Percentiles rank a stretch among this genome's conserved stretches.
Evolutionary conservation across 1,140 invertebrate species (phyloP).

Genomic region (Drosophila burlai): DNA sequence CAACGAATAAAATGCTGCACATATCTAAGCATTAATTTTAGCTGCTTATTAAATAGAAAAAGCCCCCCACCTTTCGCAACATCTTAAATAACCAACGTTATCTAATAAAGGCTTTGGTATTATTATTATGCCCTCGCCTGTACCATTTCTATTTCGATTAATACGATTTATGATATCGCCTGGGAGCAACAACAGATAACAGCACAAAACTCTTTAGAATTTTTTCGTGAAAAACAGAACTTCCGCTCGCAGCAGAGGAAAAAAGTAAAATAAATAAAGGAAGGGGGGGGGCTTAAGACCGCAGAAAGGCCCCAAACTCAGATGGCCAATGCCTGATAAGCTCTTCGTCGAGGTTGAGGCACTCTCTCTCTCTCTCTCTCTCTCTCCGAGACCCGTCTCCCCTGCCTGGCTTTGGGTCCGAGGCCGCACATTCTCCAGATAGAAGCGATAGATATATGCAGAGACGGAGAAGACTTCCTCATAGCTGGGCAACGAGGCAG

Average conservation of each 20-base stretch:
- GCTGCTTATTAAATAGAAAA: no score
- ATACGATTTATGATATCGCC: slow-evolving; percentile 32
- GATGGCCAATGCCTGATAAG: slow-evolving; percentile 31
- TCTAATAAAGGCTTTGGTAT: background rate
- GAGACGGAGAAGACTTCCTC: slow-evolving; percentile 55
- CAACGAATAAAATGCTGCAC: no score
- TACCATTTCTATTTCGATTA: slow-evolving; percentile 8
- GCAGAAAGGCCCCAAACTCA: slow-evolving; percentile 27
- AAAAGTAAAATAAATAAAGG: slow-evolving; percentile 1
- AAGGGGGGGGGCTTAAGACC: background rate
- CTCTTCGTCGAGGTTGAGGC: slow-evolving; percentile 12
- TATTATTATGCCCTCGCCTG: background rate
- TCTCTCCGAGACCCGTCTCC: slow-evolving; percentile 3
- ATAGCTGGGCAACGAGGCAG: slow-evolving; percentile 34
- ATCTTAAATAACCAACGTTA: background rate
- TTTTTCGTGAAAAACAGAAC: slow-evolving; percentile 29
- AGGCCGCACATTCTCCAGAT: slow-evolving; percentile 41
- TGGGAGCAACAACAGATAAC: slow-evolving; percentile 15
- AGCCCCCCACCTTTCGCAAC: no score
- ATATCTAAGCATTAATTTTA: no score
- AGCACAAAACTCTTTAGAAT: slow-evolving; percentile 14
- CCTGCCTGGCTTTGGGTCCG: slow-evolving; percentile 4
- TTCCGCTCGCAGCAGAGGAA: slow-evolving; percentile 17
- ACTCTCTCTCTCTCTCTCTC: background rate
- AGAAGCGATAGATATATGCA: slow-evolving; percentile 54